Base-by-base conservation (phyloP, 2,888 invertebrate species). In the Laothoe populi region DNA sequence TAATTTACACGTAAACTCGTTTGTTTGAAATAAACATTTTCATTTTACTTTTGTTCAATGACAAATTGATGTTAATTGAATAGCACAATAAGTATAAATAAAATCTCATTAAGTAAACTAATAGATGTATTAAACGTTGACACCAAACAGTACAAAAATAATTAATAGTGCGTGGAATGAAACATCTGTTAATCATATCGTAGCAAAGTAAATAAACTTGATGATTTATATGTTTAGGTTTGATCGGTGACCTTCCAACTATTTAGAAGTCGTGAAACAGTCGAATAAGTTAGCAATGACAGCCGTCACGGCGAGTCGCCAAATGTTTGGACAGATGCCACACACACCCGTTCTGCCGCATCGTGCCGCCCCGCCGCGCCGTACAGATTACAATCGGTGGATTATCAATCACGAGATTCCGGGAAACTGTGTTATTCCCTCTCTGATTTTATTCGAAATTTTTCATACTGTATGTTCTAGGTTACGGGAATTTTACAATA, bases 301-400 rank as follows among this genome's bases (percentile, higher is more conserved):
- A 79, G 70, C 46, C 61, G 62, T 66, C 64, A 65, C 60, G 67
- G 64, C 65, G 63, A 64, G 70, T 72, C 69, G 74, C 68, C 70
- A 77, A 70, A 71, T 82, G 81, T 84, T 84, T 84, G 84, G 83
- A 83, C 81, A 83, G 80, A 79, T 84, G 84, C 83, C 83, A 83
- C 72, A 68, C 66, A 65, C 69, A 24, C 62, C 49, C 63, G 65
- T 63, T 62, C 59, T 57, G 35, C 48, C 24, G 38, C 4, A 16
- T 24, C 7, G 38, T 13, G 24, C 38, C 7, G 61, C 45, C 61
- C 24, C 11, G 44, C 57, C 62, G 57, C 57, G 49, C 69, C 46
- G 64, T 35, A 19, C 31, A 53, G 31, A 53, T 53, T 35, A 53
- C 35, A 16, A 53, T 53, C 53, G 53, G 35, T 19, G 53, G 35